Evolutionary conservation across 2,113 vertebrate genomes (phyloP).

Genomic region (Scomber japonicus): DNA sequence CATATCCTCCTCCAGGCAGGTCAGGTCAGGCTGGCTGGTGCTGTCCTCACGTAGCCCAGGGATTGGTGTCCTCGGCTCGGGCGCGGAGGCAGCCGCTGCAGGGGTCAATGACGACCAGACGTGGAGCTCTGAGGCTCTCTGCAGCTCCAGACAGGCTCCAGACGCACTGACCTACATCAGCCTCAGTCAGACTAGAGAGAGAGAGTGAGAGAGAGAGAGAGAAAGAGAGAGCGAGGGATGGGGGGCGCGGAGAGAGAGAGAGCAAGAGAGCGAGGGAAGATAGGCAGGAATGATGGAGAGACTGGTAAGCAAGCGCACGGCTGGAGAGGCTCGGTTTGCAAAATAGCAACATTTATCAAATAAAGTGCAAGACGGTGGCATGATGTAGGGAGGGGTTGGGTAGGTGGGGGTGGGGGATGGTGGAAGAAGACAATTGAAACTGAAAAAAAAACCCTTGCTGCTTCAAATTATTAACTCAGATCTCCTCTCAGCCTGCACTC

Average conservation of each 20-base stretch:
- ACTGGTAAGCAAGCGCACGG: constrained; percentile 17
- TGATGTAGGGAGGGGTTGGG: neutral
- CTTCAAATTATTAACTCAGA: constrained; percentile 39
- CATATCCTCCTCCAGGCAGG: constrained; percentile 62
- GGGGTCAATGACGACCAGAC: constrained; percentile 66
- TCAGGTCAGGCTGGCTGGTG: constrained; percentile 65
- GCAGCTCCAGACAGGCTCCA: constrained; percentile 79
- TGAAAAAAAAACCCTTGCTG: constrained; percentile 30
- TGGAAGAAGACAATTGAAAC: no score
- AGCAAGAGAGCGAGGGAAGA: constrained; percentile 11
- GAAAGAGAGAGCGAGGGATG: constrained; percentile 3
- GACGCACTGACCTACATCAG: constrained; percentile 84
- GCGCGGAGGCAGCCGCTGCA: constrained; percentile 44
- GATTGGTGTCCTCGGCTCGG: constrained; percentile 62
- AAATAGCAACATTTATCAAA: constrained; percentile 38
- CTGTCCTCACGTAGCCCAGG: constrained; percentile 73
- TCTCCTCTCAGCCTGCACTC: constrained; percentile 23
- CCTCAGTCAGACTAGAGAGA: constrained; percentile 70
- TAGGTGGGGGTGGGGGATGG: neutral
- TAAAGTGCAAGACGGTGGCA: constrained; percentile 27
- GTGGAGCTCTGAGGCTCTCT: constrained; percentile 69
- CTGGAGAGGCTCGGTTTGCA: constrained; percentile 8
- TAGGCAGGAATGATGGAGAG: constrained; percentile 29
- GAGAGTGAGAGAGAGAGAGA: constrained; percentile 41
- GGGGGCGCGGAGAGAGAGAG: constrained; percentile 8